Conservation (phyloP, 2,888 invertebrate genomes). For the Hyppa rectilinea region DNA sequence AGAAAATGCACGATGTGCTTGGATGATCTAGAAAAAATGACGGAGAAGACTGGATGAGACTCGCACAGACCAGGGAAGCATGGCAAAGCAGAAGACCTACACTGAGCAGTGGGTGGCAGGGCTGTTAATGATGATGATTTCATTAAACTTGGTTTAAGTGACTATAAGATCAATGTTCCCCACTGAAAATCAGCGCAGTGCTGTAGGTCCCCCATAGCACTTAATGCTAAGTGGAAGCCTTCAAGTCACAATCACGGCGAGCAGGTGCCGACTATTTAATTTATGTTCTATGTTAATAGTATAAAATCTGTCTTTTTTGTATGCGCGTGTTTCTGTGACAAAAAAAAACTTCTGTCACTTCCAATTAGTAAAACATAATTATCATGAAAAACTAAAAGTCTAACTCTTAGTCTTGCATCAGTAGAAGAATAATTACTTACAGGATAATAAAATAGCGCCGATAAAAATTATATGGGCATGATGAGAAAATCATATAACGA, state of each 20-base stretch:
- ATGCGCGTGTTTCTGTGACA: too few species aligned
- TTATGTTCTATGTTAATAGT: too few species aligned
- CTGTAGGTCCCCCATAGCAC: too few species aligned
- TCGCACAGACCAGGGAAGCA: neutral
- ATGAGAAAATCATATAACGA: conserved; percentile 29
- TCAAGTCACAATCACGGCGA: too few species aligned
- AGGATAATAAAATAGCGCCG: conserved; percentile 19
- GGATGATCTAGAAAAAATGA: too few species aligned
- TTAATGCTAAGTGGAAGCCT: too few species aligned
- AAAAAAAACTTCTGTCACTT: too few species aligned
- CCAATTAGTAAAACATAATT: neutral
- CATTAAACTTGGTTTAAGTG: neutral
- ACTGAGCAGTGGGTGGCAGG: neutral
- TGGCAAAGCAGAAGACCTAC: neutral
- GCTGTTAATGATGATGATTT: neutral
- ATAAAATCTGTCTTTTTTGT: too few species aligned
- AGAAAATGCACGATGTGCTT: too few species aligned
- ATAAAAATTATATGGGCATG: conserved; percentile 26
- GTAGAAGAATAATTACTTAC: conserved; percentile 1
- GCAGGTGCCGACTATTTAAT: too few species aligned
- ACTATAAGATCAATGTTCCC: neutral
- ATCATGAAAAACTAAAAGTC: conserved; percentile 1
- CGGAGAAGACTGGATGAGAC: too few species aligned
- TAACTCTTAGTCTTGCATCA: neutral
- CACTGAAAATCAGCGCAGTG: too few species aligned